Evolutionary conservation across 2,888 invertebrate genomes (phyloP).

Genomic region (Cheilosia scutellata): DNA sequence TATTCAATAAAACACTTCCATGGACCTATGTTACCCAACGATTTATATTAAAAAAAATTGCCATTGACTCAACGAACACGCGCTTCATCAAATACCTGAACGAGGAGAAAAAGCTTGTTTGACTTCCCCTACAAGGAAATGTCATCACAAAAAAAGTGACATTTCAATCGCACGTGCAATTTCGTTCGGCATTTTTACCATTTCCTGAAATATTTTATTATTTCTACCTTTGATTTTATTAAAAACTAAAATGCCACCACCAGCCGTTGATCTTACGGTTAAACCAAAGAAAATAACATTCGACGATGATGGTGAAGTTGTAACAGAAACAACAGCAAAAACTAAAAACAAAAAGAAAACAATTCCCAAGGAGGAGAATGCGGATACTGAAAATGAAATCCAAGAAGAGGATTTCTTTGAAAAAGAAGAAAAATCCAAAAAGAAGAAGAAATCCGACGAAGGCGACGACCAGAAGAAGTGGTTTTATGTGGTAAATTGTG

Average conservation of each 20-base stretch:
- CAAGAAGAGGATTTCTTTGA: constrained; percentile 78
- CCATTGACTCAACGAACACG: neutral
- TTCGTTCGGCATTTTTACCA: constrained; percentile 30
- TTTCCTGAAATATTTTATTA: constrained; percentile 9
- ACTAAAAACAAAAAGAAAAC: constrained; percentile 65
- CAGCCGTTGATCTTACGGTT: constrained; percentile 50
- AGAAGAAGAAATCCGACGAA: constrained; percentile 75
- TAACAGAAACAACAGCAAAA: constrained; percentile 75
- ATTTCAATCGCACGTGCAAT: constrained; percentile 63
- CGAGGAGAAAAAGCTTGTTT: constrained; percentile 14
- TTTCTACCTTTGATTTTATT: constrained; percentile 9
- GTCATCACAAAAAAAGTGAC: constrained; percentile 63
- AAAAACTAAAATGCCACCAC: constrained; percentile 53
- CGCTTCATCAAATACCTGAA: constrained; percentile 19
- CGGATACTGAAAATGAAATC: constrained; percentile 15
- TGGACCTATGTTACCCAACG: too few species aligned
- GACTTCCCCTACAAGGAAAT: constrained; percentile 44
- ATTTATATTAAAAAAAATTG: neutral
- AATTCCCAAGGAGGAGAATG: constrained; percentile 46
- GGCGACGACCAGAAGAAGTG: constrained; percentile 80
- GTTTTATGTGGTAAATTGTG: constrained; percentile 81
- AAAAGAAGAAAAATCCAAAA: constrained; percentile 74
- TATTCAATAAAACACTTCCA: too few species aligned
- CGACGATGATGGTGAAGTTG: constrained; percentile 78
- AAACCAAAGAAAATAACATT: constrained; percentile 81